phyloP scores from a whole-genome alignment of 2,888 invertebrate genomes.

The Embidobia sp. region DNA sequence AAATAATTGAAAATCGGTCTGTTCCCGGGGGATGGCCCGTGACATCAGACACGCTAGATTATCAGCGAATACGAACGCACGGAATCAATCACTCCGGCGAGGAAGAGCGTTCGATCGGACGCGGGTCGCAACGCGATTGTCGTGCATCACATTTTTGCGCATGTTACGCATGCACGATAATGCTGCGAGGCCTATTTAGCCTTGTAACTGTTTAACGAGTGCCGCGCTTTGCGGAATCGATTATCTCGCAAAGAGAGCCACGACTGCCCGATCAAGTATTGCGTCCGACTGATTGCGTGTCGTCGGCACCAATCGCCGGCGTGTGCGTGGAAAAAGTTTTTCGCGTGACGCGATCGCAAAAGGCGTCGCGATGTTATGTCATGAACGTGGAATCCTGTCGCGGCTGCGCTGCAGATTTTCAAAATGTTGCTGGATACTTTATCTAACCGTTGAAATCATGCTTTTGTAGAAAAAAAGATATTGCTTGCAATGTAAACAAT shows the following conservation, averaged over 20 bases:
- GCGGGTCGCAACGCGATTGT: background rate
- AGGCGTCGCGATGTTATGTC: background rate
- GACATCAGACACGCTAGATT: too few relatives aligned
- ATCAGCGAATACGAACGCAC: conserved; percentile 12
- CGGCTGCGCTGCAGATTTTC: too few relatives aligned
- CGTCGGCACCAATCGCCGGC: conserved; percentile 9
- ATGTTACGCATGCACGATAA: conserved; percentile 13
- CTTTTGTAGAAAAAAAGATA: too few relatives aligned
- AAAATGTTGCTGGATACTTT: too few relatives aligned
- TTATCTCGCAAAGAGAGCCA: conserved; percentile 16
- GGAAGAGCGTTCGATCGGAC: too few relatives aligned
- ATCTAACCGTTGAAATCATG: too few relatives aligned
- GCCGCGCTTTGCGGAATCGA: conserved; percentile 36
- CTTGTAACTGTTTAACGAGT: conserved; percentile 44
- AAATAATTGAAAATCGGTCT: too few relatives aligned
- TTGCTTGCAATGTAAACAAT: too few relatives aligned
- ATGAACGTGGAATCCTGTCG: too few relatives aligned
- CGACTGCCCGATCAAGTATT: conserved; percentile 15
- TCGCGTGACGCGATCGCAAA: conserved; percentile 10
- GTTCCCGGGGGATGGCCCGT: too few relatives aligned
- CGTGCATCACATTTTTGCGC: conserved; percentile 13
- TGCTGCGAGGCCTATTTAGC: conserved; percentile 33
- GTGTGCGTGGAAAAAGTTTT: background rate
- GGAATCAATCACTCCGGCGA: too few relatives aligned
- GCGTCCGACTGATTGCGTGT: conserved; percentile 25